Percentiles rank a stretch among this genome's conserved stretches.
These are phyloP conservation scores for Neolamprologus modestus DNA, from an alignment of 2,113 vertebrate genomes.

Conservation along the genomic window DNA sequence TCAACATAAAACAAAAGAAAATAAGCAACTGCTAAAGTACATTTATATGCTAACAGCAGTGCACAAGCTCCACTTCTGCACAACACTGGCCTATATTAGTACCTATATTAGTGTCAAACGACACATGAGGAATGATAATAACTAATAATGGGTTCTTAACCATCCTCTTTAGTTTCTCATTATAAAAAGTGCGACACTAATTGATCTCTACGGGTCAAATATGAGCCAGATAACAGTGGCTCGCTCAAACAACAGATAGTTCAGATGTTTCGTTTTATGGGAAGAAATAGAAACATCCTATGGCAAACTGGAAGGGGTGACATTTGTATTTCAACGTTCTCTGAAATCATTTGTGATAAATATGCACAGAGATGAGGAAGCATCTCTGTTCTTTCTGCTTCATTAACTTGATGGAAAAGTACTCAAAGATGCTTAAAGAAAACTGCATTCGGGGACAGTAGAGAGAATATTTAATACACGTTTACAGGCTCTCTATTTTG, in stretches of 20 bases:
- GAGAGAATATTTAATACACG: neutral
- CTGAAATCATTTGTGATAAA: neutral
- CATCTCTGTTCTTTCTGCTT: neutral
- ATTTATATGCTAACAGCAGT: neutral
- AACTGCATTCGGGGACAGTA: neutral
- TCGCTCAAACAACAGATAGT: neutral
- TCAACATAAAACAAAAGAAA: neutral
- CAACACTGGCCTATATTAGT: neutral
- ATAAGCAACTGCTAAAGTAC: neutral
- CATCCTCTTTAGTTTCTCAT: neutral
- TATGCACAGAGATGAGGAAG: neutral
- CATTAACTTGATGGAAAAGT: neutral
- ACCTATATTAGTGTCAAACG: neutral
- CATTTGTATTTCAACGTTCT: neutral
- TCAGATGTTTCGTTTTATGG: neutral
- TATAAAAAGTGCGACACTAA: neutral
- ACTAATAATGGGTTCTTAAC: neutral
- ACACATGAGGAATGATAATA: neutral
- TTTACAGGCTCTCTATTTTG: neutral
- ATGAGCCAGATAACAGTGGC: neutral
- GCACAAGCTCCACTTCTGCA: neutral
- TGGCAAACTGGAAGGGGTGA: neutral
- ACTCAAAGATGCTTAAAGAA: neutral
- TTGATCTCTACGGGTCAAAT: neutral
- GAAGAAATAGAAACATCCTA: neutral